phyloP scores from a whole-genome alignment of 2,888 invertebrate species.

The Entomobrya proxima region DNA sequence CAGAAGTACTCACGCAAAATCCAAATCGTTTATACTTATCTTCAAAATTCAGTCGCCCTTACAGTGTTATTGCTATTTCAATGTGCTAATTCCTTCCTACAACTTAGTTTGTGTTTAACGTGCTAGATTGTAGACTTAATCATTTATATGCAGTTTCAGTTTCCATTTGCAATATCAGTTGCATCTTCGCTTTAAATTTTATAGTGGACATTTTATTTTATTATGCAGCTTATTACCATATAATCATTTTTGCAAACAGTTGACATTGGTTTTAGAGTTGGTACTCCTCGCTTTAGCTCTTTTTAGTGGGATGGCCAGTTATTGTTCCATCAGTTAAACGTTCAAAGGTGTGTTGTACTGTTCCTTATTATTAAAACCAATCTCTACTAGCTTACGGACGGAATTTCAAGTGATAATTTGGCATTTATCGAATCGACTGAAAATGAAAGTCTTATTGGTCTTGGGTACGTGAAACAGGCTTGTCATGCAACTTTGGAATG shows the following conservation, averaged over 20 bases:
- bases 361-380: too few species aligned
- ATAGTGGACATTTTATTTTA: neutral
- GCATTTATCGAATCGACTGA: too few species aligned
- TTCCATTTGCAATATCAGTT: neutral
- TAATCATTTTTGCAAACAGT: neutral
- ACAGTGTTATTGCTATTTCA: neutral
- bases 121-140: neutral
- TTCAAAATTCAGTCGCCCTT: too few species aligned
- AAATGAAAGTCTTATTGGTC: too few species aligned
- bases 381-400: too few species aligned
- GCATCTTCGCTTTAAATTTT: neutral
- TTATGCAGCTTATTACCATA: neutral
- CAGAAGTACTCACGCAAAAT: conserved; percentile 43
- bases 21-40: neutral
- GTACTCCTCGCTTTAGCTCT: too few species aligned
- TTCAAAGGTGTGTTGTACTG: too few species aligned
- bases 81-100: neutral
- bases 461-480: too few species aligned
- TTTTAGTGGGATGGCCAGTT: too few species aligned
- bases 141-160: neutral
- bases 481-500: neutral
- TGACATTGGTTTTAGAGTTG: too few species aligned
- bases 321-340: too few species aligned
- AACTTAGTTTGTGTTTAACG: neutral
- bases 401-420: too few species aligned